Evolutionary conservation across 2,113 vertebrate species (phyloP), one percentile per base, ranked within the genome.

Genomic region (Papio anubis): DNA sequence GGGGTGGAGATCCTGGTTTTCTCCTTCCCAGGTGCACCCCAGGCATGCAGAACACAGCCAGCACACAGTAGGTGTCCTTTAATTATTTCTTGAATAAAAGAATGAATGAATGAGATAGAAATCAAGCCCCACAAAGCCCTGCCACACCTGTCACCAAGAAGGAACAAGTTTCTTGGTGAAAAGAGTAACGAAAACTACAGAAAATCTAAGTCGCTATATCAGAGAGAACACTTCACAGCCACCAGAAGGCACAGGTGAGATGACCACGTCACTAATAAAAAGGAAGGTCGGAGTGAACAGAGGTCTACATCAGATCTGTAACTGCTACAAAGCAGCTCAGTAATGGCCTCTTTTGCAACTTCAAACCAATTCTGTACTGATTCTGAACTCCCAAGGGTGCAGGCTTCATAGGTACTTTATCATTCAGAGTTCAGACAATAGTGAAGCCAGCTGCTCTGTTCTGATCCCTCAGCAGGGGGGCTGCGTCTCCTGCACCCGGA

Each of bases 361-460:
- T 80, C n/a, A 43, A 55, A 59, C 45, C 38, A 23, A 82, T 45
- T 55, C 89, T 84, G 61, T 86, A 43, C 64, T 81, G 68, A 38
- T 13, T 88, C 61, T 76, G 23, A 91, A 57, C 45, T 21, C 43
- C 45, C 5, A 5, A 70, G n/a, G 55, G 95, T 1, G 4, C 38
- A 59, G 76, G 52, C n/a, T 45, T 21, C n/a, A 6, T 1, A 8
- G 40, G 27, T 2, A 32, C 38, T 40, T 90, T 52, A 38, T 52
- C 64, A 13, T 2, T 38, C 23, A 27, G 73, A 21, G 12, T 21
- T n/a, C 17, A 55, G 61, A 55, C 40, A 73, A 30, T 1, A 12
- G n/a, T 1, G 27, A 73, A 10, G 10, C 16, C 48, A 9, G 1
- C 0, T 0, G 17, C 66, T 68, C 78, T 23, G 5, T 6, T 45